Conservation (phyloP, 2,113 vertebrate genomes). For the Peromyscus leucopus region DNA sequence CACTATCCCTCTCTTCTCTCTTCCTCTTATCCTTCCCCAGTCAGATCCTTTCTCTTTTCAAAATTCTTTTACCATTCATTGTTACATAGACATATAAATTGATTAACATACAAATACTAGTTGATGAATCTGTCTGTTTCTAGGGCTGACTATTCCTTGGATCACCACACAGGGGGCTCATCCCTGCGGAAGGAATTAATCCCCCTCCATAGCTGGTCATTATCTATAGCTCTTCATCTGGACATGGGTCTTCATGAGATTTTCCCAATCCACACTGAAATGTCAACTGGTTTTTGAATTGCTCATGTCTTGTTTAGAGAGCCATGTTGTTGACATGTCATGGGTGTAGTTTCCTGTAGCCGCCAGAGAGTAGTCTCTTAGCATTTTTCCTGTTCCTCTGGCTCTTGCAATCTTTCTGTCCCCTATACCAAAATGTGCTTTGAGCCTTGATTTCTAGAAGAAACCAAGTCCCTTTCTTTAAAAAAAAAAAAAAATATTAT, state of each 20-base stretch:
- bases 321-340: background rate
- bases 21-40: background rate
- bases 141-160: background rate
- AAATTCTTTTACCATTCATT: no score
- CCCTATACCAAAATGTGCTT: background rate
- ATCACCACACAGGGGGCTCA: background rate
- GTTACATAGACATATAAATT: background rate
- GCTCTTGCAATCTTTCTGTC: background rate
- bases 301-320: background rate
- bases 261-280: background rate
- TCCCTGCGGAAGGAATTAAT: background rate
- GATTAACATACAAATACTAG: background rate
- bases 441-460: background rate
- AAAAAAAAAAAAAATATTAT: no score
- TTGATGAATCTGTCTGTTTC: background rate
- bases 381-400: background rate
- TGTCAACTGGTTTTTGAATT: background rate
- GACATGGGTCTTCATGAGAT: background rate
- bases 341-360: background rate
- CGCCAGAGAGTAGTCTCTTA: background rate
- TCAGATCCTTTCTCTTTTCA: background rate
- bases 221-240: background rate
- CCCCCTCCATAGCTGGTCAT: background rate
- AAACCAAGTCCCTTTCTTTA: background rate
- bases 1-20: background rate